phyloP scores from a whole-genome alignment of 1,140 invertebrate species.

The Solenopsis invicta region DNA sequence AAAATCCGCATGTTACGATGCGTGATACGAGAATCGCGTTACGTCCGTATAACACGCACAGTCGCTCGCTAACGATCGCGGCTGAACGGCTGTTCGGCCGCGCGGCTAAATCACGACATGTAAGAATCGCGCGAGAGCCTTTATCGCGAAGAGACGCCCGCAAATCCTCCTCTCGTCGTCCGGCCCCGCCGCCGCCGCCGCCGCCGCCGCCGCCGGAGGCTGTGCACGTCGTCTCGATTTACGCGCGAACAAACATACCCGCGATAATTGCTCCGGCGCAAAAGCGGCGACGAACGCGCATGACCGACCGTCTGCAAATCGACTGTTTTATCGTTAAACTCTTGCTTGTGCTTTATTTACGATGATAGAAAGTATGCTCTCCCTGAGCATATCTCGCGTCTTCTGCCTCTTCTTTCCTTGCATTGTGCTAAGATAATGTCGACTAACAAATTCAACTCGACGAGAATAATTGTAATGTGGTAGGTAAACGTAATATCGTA shows the following conservation, averaged over 20 bases:
- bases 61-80: conserved; percentile 61
- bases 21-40: conserved; percentile 63
- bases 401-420: not conserved
- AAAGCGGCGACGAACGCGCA: conserved; percentile 34
- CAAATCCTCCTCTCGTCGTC: conserved; percentile 21
- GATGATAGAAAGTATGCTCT: conserved; percentile 11
- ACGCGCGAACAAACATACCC: conserved; percentile 38
- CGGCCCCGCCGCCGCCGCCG: conserved; percentile 7
- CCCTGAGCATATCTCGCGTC: not conserved
- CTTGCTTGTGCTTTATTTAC: conserved; percentile 26
- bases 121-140: conserved; percentile 27
- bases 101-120: conserved; percentile 61
- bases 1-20: conserved; percentile 36
- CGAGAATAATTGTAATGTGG: conserved; percentile 3
- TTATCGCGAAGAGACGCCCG: conserved; percentile 12
- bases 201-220: conserved; percentile 29
- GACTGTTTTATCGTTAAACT: conserved; percentile 32
- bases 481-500: conserved; percentile 23
- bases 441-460: conserved; percentile 41
- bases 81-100: conserved; percentile 47
- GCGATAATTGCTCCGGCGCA: conserved; percentile 49
- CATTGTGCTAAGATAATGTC: not conserved
- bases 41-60: conserved; percentile 49
- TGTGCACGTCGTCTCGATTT: conserved; percentile 16
- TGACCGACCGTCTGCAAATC: conserved; percentile 14